These are phyloP conservation scores for Hirtodrosophila trivittata DNA, from an alignment of 2,888 invertebrate genomes.

Conservation along the genomic window DNA sequence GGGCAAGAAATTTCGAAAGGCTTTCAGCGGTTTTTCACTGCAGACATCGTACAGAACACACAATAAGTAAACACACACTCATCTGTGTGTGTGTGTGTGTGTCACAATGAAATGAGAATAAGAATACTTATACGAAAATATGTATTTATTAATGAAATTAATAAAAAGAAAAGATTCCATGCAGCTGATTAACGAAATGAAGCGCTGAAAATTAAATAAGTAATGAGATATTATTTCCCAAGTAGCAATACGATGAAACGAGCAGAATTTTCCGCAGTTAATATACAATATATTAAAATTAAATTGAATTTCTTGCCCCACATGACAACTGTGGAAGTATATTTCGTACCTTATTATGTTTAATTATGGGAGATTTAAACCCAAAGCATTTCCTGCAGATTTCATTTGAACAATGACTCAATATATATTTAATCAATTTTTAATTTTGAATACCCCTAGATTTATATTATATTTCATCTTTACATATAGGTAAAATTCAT, in stretches of 20 bases:
- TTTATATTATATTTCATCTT: no score
- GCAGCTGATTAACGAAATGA: slow-evolving; percentile 29
- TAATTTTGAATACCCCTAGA: no score
- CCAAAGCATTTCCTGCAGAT: no score
- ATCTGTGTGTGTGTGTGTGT: no score
- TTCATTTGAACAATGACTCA: no score
- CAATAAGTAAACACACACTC: slow-evolving; percentile 5
- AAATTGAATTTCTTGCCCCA: no score
- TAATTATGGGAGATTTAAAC: no score
- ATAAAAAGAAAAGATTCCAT: slow-evolving; percentile 36
- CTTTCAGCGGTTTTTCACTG: slow-evolving; percentile 36
- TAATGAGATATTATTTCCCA: slow-evolving; percentile 17
- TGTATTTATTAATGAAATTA: slow-evolving; percentile 42
- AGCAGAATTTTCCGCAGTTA: not conserved
- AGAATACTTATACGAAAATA: slow-evolving; percentile 7
- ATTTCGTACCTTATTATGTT: no score
- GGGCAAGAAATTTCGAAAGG: slow-evolving; percentile 40
- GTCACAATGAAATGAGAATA: slow-evolving; percentile 4
- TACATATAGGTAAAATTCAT: no score
- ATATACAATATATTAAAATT: no score
- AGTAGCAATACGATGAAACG: slow-evolving; percentile 21
- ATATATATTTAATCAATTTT: no score
- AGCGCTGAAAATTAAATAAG: slow-evolving; percentile 37
- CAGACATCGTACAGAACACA: not conserved
- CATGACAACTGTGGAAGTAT: no score